Base-by-base conservation (phyloP, 53 echinoderm and acorn worm species). In the Holothuria scabra region DNA sequence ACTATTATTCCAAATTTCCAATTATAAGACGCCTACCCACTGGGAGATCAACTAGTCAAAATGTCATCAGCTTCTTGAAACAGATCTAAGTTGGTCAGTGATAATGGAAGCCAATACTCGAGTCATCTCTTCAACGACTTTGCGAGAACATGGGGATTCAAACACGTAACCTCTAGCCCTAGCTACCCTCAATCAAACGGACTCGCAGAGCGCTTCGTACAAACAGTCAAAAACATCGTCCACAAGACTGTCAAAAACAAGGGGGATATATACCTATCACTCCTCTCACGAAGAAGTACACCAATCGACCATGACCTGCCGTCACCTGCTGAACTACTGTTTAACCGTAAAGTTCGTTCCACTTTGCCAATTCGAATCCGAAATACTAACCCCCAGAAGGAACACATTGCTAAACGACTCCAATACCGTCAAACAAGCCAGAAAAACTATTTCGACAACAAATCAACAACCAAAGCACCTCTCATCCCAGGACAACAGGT, bases 1-100 rank as follows among this genome's bases (percentile, higher is more conserved):
- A 78, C 16, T 78, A 57, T 13, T 59, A 28, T 30, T 78, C 79
- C 31, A 78, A 78, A 58, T 78, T 78, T 19, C 59, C 20, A 8
- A 58, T 57, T 6, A 32, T 78, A 26, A 33, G 74, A 56, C 84
- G 84, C 46, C 49, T 88, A 38, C 80, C 84, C 22, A 66, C 13
- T 4, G 82, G 57, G 4, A 70, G 46, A 52, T 83, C 66, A 23
- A 80, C 52, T 16, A 88, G 91, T 52, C 19, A 60, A 21, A 60
- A n/a, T 23, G 81, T 87, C 4, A 56, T 89, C 22, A 67, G 12
- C 1, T 28, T 61, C 12, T 68, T 83, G 5, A 89, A 89, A 65
- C 18, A 61, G 10, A 87, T 87, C 19, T 92, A 82, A 69, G 55
- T 34, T 92, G 0, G 34, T 89, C 21, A 89, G 86, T 56, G 89